These are phyloP conservation scores for Campoplex nolae DNA, from an alignment of 2,888 invertebrate species.

Conservation along the genomic window DNA sequence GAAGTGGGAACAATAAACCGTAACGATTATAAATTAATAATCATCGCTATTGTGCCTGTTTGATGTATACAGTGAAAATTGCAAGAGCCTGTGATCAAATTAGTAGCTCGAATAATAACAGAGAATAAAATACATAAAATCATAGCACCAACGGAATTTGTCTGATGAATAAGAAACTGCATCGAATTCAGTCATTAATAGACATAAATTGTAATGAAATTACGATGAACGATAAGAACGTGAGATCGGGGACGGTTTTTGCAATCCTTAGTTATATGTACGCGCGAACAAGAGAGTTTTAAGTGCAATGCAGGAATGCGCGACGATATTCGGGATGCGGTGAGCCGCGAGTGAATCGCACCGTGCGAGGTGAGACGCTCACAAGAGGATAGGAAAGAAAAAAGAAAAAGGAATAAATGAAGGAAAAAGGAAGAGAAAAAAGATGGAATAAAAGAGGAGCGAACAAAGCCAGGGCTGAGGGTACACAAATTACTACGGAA, in stretches of 20 bases:
- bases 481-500: constrained; percentile 70
- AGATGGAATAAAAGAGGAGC: constrained; percentile 49
- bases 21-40: neutral
- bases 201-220: neutral
- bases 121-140: neutral
- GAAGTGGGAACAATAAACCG: neutral
- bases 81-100: neutral
- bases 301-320: constrained; percentile 75
- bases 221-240: constrained; percentile 7
- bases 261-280: neutral
- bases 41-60: neutral
- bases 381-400: constrained; percentile 20
- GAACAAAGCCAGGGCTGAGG: constrained; percentile 63
- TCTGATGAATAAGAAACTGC: neutral
- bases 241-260: constrained; percentile 20
- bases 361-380: constrained; percentile 66
- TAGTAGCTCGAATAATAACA: neutral
- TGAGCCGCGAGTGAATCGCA: constrained; percentile 69
- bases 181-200: no score
- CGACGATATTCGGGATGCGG: constrained; percentile 75
- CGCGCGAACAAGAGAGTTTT: neutral
- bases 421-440: constrained; percentile 44
- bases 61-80: neutral
- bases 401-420: constrained; percentile 50
- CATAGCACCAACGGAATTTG: no score